Conservation (phyloP, 2,888 invertebrate species). For the Pachydiplax longipennis region DNA sequence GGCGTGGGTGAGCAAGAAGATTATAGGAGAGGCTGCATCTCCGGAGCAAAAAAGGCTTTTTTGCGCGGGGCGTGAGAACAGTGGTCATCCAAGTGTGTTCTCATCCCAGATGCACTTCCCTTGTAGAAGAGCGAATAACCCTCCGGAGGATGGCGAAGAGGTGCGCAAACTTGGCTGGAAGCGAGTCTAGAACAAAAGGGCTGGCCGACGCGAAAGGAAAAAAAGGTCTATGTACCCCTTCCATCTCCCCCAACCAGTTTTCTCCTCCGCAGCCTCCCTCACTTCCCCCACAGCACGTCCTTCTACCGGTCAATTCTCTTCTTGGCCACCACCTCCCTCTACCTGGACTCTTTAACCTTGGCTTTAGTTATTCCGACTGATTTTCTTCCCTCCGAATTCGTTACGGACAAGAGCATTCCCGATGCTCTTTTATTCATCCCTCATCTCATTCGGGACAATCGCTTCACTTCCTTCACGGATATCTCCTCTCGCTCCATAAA, state of each 20-base stretch:
- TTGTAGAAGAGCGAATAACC: neutral
- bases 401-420: constrained; percentile 27
- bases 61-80: too few relatives aligned
- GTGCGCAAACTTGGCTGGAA: neutral
- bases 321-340: neutral
- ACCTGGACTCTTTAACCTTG: neutral
- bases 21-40: neutral
- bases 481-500: neutral
- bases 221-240: neutral
- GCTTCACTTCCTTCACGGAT: neutral
- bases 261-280: neutral
- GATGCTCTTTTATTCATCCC: neutral
- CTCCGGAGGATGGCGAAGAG: neutral
- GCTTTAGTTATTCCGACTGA: constrained; percentile 1
- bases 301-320: constrained; percentile 33
- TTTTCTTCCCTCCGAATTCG: neutral
- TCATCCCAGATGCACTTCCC: neutral
- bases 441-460: neutral
- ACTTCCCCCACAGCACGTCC: constrained; percentile 9
- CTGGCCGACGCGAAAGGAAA: constrained; percentile 18
- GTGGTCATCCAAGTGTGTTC: too few relatives aligned
- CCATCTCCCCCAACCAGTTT: constrained; percentile 15
- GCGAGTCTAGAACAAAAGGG: constrained; percentile 27
- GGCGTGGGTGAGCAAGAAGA: neutral
- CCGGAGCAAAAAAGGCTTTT: neutral